Evolutionary conservation across 2,113 vertebrate genomes (phyloP), one percentile per base, ranked within the genome.

Genomic region (Arvicanthis niloticus): DNA sequence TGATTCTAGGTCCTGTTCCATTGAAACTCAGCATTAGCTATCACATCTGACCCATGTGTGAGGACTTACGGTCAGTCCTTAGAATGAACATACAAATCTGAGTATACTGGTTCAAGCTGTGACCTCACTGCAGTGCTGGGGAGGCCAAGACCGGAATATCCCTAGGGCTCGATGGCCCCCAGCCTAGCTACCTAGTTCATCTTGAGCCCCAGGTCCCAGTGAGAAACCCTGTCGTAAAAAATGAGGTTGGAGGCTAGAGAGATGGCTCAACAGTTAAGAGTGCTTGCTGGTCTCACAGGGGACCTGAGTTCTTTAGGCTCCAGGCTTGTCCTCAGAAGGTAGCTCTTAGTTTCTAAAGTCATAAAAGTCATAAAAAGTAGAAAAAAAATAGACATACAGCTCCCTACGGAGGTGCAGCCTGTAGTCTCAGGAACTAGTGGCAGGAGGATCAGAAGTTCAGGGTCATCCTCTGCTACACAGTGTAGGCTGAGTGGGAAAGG

Each of bases 351-450:
- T 89, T 51, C 70, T 88, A 81, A 89, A 93, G 58, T 86, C 40
- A 60, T 95, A 21, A 96, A 81, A 21, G n/a, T 81, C 81, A n/a
- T n/a, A n/a, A 62, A 62, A 92, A 75, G 91, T 72, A 45, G 21
- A 65, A 40, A 60, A 60, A 84, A 78, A 67, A 91, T 29, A 92
- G 58, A 88, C 31, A 48, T 80, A 75, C 17, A 67, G 85, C 29
- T 48, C 88, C 6, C 78, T 86, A 12, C 48, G 60, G 29, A 12
- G 34, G 29, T 85, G 16, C 9, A 65, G 60, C 5, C 26, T 65
- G 26, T 67, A 45, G 16, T 85, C 26, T 48, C 45, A 68, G 40
- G n/a, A 86, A 48, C 29, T 7, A 34, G 60, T 22, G 34, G 19
- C 62, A 87, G 84, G 84, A 87, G 84, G 40, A 3, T 68, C 17